Evolutionary conservation across 2,113 vertebrate species (phyloP).

Genomic region (Archilochus colubris): DNA sequence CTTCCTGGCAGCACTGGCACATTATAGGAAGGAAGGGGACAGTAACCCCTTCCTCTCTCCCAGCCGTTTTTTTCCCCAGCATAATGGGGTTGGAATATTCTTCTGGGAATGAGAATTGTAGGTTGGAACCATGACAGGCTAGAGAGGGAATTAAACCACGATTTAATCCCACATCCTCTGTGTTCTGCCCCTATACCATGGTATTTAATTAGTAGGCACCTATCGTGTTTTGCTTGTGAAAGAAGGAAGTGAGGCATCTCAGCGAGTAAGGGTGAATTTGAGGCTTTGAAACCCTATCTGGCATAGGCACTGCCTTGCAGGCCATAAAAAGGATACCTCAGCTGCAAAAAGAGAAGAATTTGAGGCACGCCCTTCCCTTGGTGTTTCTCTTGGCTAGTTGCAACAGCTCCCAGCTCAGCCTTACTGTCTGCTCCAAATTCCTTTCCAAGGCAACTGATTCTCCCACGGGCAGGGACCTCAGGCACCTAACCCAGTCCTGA

Average conservation of each 20-base stretch:
- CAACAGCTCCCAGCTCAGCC: constrained; percentile 17
- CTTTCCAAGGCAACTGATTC: not conserved
- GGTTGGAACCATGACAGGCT: not conserved
- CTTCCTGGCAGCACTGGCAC: not conserved
- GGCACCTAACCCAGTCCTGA: not conserved
- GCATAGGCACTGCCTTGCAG: not conserved
- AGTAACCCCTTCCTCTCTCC: not conserved
- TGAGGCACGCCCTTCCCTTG: constrained; percentile 19
- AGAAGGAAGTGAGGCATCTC: not conserved
- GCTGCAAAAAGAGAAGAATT: constrained; percentile 2
- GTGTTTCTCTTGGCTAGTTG: constrained; percentile 49
- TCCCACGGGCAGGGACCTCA: not conserved
- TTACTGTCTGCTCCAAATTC: constrained; percentile 4
- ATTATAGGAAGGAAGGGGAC: not conserved
- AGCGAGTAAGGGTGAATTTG: not conserved
- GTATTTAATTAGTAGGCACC: not conserved
- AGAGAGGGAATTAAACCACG: not conserved
- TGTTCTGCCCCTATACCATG: not conserved
- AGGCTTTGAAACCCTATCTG: constrained; percentile 1
- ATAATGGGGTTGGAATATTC: not conserved
- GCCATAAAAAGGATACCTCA: not conserved
- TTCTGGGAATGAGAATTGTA: not conserved
- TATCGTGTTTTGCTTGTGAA: not conserved
- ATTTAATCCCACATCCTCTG: not conserved
- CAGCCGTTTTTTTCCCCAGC: not conserved